Base-by-base conservation (phyloP, 2,113 vertebrate genomes). In the human (Homo sapiens) region DNA sequence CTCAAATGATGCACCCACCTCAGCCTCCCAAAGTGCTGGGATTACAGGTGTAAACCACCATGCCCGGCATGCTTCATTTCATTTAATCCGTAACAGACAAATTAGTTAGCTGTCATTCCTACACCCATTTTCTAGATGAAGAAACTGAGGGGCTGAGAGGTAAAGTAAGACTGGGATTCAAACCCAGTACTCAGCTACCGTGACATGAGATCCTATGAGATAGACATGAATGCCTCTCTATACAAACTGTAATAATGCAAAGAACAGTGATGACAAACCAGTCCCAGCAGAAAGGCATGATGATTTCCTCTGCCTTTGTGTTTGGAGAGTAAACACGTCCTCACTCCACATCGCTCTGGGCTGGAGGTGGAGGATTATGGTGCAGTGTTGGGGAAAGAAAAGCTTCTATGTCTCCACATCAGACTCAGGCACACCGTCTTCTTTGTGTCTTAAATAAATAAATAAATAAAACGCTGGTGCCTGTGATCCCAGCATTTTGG, bases 151-250 rank as follows among this genome's bases (percentile, higher is more conserved):
- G 30, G 3, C 80, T 6, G 23, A 48, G 78, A 64, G 45, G 32
- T 45, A 14, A 88, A 50, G 20, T 40, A 38, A 5, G 89, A 50
- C 18, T 48, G 61, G 48, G 45, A 32, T 70, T 96, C 27, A 18
- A 70, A 59, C 32, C 76, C 40, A 14, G 45, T 14, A 50, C 61
- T 87, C 64, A 14, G 3, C 20, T 27, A 6, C 40, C 23, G 0
- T 7, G 48, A 2, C 2, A 0, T 6, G 76, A 81, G 78, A 55
- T n/a, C 27, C 16, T 3, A 9, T 12, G 59, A 84, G 25, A 25
- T 38, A 38, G 50, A 20, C 4, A 1, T 2, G 22, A 40, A 35
- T 3, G 14, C 75, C 38, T n/a, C 0, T 40, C 32, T 72, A 1
- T 13, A 20, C 17, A 20, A 66, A 20, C 57, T 18, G 2, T 76